Evolutionary conservation across 2,113 vertebrate species (phyloP).

Genomic region (Equus quagga): DNA sequence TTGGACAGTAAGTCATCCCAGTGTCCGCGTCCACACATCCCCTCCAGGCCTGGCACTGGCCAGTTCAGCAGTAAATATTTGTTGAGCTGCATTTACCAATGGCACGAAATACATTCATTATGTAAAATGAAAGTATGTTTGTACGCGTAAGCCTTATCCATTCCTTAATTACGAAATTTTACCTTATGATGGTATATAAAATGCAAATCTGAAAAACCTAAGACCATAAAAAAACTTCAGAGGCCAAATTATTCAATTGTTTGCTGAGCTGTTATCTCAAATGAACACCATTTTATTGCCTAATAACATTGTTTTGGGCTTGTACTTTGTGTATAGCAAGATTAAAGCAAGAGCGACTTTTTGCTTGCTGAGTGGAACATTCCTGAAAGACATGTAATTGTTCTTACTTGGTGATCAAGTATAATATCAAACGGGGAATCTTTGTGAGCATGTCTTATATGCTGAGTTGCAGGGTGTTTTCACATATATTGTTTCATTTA

Average conservation of each 20-base stretch:
- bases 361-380: neutral
- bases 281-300: neutral
- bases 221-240: neutral
- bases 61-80: neutral
- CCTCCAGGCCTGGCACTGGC: neutral
- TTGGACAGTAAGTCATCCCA: neutral
- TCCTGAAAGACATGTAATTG: neutral
- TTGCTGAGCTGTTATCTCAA: neutral
- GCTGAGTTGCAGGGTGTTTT: neutral
- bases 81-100: neutral
- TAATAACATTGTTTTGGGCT: neutral
- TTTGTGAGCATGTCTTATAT: neutral
- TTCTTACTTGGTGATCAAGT: neutral
- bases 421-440: neutral
- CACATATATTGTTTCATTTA: neutral
- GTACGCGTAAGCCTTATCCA: neutral
- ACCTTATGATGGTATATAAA: accelerated
- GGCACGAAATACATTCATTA: neutral
- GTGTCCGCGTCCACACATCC: accelerated
- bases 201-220: neutral
- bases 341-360: neutral
- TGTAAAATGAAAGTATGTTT: neutral
- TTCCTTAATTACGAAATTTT: neutral
- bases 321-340: neutral
- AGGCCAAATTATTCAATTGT: neutral